phyloP scores from a whole-genome alignment of 2,797 vertebrate species.

The Diglossa cyanea region DNA sequence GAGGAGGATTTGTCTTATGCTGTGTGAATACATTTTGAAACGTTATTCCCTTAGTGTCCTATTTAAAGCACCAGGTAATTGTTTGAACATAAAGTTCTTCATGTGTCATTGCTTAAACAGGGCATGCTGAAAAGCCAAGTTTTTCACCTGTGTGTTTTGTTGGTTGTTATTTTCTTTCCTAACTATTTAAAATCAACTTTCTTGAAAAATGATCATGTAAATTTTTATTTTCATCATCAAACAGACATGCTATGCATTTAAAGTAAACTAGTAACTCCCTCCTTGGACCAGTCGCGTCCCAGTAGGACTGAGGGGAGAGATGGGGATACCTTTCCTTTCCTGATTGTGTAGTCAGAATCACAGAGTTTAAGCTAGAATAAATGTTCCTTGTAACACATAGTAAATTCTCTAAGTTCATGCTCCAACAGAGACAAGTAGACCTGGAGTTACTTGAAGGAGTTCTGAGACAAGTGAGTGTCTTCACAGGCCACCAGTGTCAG shows the following conservation, averaged over 20 bases:
- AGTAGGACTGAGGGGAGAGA: not conserved
- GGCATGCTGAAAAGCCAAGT: not conserved
- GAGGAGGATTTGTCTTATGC: not conserved
- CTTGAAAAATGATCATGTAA: not conserved
- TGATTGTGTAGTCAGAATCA: not conserved
- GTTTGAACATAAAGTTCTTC: slow-evolving; percentile 53
- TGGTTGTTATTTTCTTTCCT: not conserved
- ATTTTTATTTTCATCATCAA: not conserved
- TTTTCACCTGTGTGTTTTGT: not conserved
- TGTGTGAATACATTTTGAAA: slow-evolving; percentile 26
- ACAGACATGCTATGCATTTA: not conserved
- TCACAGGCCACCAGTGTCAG: not conserved
- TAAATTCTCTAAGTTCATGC: not conserved
- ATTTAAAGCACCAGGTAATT: slow-evolving; percentile 25
- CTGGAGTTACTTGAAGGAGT: not conserved
- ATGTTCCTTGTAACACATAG: not conserved
- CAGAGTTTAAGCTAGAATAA: not conserved
- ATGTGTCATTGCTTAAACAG: slow-evolving; percentile 11
- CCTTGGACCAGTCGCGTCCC: not conserved
- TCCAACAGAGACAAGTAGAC: not conserved
- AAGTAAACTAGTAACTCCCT: not conserved
- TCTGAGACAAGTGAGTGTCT: not conserved
- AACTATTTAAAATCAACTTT: not conserved
- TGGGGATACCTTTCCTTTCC: not conserved
- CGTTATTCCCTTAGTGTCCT: slow-evolving; percentile 8